A percentile compares a stretch with the other conserved stretches of the same genome.
Conservation (phyloP, 2,113 vertebrate genomes). For the Indicator indicator region DNA sequence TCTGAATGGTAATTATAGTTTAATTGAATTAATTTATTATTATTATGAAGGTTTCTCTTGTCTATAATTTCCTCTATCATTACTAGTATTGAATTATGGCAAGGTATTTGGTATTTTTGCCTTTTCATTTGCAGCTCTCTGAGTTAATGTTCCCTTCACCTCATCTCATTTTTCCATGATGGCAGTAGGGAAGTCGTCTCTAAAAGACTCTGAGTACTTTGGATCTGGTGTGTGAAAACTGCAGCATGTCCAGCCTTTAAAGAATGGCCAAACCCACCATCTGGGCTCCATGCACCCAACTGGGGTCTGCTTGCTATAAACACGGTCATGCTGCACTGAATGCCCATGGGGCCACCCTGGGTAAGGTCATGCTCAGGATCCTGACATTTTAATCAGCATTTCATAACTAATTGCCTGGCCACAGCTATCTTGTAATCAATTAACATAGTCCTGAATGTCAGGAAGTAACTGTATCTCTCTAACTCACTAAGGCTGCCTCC, state of each 20-base stretch:
- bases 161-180: not conserved
- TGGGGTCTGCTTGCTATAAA: not conserved
- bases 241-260: not conserved
- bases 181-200: not conserved
- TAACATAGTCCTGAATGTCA: conserved; percentile 55
- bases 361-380: not conserved
- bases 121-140: not conserved
- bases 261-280: not conserved
- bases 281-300: not conserved
- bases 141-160: not conserved
- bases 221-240: not conserved
- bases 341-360: not conserved
- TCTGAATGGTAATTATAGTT: not conserved
- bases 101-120: not conserved
- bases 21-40: not conserved
- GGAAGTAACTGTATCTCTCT: conserved; percentile 67
- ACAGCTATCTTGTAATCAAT: conserved; percentile 55
- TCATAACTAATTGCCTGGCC: conserved; percentile 50
- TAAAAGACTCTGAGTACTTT: not conserved
- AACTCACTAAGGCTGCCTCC: conserved; percentile 23
- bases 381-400: conserved; percentile 57
- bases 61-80: not conserved
- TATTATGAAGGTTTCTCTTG: not conserved
- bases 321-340: not conserved
- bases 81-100: not conserved